Percentiles rank a stretch among this genome's conserved stretches.
These are phyloP conservation scores for Drosophila lowei DNA, from an alignment of 1,140 invertebrate genomes.

Conservation along the genomic window DNA sequence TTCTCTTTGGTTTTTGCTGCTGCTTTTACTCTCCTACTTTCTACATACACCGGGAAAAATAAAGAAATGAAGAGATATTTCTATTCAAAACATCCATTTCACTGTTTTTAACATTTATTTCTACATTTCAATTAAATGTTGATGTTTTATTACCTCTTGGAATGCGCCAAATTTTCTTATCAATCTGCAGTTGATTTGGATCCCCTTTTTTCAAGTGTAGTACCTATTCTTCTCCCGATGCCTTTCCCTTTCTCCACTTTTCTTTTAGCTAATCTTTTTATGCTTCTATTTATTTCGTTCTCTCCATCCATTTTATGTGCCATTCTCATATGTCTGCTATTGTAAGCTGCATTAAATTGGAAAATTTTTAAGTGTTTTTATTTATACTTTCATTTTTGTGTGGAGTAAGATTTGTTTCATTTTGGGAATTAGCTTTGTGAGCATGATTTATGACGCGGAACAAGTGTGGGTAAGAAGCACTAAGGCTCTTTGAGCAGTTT, in stretches of 20 bases:
- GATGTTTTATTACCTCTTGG: too few relatives aligned
- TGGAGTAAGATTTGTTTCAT: conserved; percentile 46
- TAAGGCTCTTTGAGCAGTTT: conserved; percentile 1
- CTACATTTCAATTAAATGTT: too few relatives aligned
- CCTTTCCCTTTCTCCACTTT: conserved; percentile 6
- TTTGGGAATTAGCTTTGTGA: conserved; percentile 58
- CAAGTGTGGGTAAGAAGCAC: background rate
- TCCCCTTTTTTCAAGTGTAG: background rate
- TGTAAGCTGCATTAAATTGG: conserved; percentile 62
- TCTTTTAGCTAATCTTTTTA: conserved; percentile 5
- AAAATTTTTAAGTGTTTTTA: conserved; percentile 53
- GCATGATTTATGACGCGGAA: conserved; percentile 57
- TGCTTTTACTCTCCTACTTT: conserved; percentile 1
- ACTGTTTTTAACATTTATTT: too few relatives aligned
- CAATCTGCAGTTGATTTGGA: too few relatives aligned
- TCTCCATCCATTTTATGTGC: conserved; percentile 24
- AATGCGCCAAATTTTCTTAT: too few relatives aligned
- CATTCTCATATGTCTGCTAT: conserved; percentile 57
- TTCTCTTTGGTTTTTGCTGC: conserved; percentile 9
- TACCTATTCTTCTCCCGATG: conserved; percentile 7
- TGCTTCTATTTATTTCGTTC: conserved; percentile 19
- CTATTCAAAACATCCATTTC: too few relatives aligned
- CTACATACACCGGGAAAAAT: background rate
- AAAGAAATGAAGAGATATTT: too few relatives aligned
- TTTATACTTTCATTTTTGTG: conserved; percentile 7